phyloP scores from a whole-genome alignment of 2,797 vertebrate genomes.

The Chloroceryle amazona region DNA sequence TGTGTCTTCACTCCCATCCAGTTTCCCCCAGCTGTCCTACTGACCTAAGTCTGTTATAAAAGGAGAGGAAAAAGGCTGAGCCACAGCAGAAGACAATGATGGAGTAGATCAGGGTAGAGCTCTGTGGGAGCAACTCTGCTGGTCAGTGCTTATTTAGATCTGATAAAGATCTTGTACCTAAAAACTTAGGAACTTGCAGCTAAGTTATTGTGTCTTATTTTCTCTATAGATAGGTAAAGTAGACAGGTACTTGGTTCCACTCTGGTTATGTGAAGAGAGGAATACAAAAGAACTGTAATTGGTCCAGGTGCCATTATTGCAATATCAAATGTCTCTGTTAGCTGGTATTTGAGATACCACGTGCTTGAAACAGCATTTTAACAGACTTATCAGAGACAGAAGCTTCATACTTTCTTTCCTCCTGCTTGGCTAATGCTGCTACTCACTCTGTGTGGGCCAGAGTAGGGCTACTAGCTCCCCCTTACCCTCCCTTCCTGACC shows the following conservation, averaged over 20 bases:
- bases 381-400: not conserved
- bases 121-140: not conserved
- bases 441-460: not conserved
- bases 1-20: not conserved
- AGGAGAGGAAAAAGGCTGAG: not conserved
- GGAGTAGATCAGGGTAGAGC: not conserved
- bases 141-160: not conserved
- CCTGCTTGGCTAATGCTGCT: not conserved
- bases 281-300: not conserved
- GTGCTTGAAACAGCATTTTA: not conserved
- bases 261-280: not conserved
- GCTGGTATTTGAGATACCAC: not conserved
- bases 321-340: not conserved
- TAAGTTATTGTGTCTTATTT: not conserved
- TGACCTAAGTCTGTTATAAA: not conserved
- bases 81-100: not conserved
- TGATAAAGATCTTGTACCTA: not conserved
- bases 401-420: not conserved
- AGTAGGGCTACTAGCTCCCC: not conserved
- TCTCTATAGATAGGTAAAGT: not conserved
- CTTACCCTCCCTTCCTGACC: not conserved
- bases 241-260: not conserved
- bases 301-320: not conserved
- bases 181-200: not conserved
- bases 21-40: not conserved